Conservation (phyloP, 2,113 vertebrate genomes). For the Eptesicus fuscus region DNA sequence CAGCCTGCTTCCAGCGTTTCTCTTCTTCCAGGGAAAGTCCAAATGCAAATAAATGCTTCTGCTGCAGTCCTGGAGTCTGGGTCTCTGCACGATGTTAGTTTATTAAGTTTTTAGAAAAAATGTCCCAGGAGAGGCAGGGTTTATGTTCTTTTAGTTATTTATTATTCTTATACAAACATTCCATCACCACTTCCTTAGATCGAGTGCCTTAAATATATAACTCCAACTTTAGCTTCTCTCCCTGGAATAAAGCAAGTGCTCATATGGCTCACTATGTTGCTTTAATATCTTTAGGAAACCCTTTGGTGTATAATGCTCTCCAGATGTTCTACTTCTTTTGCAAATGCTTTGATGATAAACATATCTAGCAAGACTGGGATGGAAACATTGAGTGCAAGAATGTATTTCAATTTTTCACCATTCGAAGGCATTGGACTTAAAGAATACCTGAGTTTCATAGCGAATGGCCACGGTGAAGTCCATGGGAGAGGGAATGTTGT, state of each 20-base stretch:
- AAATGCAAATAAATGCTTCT: conserved; percentile 1
- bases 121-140: neutral
- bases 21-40: neutral
- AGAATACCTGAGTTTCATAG: conserved; percentile 87
- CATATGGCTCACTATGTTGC: neutral
- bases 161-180: conserved; percentile 41
- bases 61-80: neutral
- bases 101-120: neutral
- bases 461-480: conserved; percentile 86
- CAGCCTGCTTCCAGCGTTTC: neutral
- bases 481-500: conserved; percentile 84
- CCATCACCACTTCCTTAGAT: neutral
- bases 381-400: neutral
- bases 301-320: conserved; percentile 10
- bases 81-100: neutral
- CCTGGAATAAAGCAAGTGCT: neutral
- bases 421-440: fast-evolving
- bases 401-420: neutral
- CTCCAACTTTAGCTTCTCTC: neutral
- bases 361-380: neutral
- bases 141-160: conserved; percentile 13
- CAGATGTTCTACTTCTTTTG: conserved; percentile 5
- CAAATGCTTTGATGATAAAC: neutral
- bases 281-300: neutral
- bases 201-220: neutral